Conservation (phyloP, 2,797 vertebrate species). For the Syngnathus acus region DNA sequence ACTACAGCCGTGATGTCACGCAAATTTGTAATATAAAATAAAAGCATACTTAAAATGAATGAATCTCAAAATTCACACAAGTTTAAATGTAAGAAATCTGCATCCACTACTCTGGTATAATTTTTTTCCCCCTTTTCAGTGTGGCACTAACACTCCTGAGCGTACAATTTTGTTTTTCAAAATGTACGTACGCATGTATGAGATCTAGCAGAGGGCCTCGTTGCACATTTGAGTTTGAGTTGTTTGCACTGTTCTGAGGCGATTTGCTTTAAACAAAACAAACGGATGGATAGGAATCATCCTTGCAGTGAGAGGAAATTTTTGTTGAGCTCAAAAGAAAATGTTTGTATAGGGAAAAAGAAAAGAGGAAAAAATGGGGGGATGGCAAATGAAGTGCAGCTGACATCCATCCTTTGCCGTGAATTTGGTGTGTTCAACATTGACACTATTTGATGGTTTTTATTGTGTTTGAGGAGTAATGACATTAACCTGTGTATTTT, state of each 20-base stretch:
- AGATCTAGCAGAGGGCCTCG: constrained; percentile 56
- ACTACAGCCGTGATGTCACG: not conserved
- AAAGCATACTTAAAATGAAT: too few species aligned
- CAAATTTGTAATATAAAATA: too few species aligned
- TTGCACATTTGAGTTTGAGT: constrained; percentile 67
- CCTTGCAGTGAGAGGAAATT: not conserved
- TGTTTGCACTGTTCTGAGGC: constrained; percentile 71
- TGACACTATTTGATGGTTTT: constrained; percentile 37
- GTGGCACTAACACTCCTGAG: not conserved
- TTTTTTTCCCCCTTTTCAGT: not conserved
- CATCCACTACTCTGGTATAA: not conserved
- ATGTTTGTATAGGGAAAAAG: constrained; percentile 4
- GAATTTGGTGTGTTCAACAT: constrained; percentile 61
- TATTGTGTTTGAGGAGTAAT: constrained; percentile 35
- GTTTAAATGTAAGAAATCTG: not conserved
- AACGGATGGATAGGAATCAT: constrained; percentile 13
- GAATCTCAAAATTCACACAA: too few species aligned
- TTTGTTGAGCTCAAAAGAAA: constrained; percentile 6
- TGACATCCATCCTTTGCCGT: constrained; percentile 52
- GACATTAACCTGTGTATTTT: constrained; percentile 52
- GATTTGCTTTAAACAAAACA: constrained; percentile 44
- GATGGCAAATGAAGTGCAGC: constrained; percentile 5
- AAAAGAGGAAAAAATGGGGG: constrained; percentile 36
- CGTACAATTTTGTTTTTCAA: constrained; percentile 43
- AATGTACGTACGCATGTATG: constrained; percentile 21